These are phyloP conservation scores for Heliornis fulica DNA, from an alignment of 2,113 vertebrate species.

Conservation along the genomic window DNA sequence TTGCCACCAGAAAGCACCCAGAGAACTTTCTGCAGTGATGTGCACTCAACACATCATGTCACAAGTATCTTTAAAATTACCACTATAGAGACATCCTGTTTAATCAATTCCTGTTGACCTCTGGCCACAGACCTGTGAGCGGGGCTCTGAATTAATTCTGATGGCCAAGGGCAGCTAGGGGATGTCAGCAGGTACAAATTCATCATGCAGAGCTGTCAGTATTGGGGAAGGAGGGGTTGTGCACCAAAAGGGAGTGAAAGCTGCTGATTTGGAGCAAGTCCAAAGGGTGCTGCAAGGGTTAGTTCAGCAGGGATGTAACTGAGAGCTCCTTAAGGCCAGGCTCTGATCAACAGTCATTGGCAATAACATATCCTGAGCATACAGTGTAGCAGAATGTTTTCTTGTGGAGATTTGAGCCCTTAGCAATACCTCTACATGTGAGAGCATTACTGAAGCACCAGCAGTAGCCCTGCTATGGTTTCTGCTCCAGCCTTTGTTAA, in stretches of 20 bases:
- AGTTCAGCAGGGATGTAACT: neutral
- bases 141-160: neutral
- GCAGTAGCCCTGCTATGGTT: neutral
- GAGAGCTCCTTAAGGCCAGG: neutral
- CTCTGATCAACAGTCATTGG: neutral
- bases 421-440: neutral
- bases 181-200: neutral
- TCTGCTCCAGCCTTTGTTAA: neutral
- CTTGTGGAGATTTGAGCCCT: too few species aligned
- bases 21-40: neutral
- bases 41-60: neutral
- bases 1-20: neutral
- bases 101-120: neutral
- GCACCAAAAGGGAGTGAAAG: neutral
- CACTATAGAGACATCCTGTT: neutral
- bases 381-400: neutral
- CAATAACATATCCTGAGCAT: neutral
- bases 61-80: neutral
- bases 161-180: neutral
- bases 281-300: neutral
- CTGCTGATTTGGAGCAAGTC: neutral
- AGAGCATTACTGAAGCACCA: too few species aligned
- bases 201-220: neutral
- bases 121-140: neutral
- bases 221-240: fast-evolving